phyloP scores from a whole-genome alignment of 2,113 vertebrate species.

The Chaenocephalus aceratus region DNA sequence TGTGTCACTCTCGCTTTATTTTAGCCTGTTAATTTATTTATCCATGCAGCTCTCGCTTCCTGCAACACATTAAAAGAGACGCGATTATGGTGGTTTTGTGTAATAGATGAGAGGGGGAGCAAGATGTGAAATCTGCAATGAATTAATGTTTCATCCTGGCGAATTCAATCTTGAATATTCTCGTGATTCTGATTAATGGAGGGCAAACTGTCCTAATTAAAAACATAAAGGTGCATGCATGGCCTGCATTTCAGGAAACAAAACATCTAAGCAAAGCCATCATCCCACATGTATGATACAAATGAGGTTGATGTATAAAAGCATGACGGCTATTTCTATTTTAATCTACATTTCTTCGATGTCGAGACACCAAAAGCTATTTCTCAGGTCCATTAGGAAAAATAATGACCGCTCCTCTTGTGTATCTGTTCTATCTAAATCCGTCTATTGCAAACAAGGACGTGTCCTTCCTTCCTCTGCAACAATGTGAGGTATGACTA shows the following conservation, averaged over 20 bases:
- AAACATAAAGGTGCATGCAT: constrained; percentile 7
- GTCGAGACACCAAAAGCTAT: constrained; percentile 11
- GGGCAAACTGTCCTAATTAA: constrained; percentile 13
- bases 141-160: constrained; percentile 1
- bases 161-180: neutral
- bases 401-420: constrained; percentile 51
- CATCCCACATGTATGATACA: neutral
- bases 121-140: constrained; percentile 26
- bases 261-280: neutral
- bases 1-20: constrained; percentile 49
- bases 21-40: constrained; percentile 53
- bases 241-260: neutral
- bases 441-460: constrained; percentile 72
- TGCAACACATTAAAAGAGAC: constrained; percentile 15
- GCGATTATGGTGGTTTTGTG: constrained; percentile 10
- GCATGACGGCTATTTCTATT: constrained; percentile 5
- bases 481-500: constrained; percentile 74
- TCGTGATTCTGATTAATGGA: constrained; percentile 1
- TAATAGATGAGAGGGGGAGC: constrained; percentile 25
- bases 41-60: constrained; percentile 44
- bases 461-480: constrained; percentile 73
- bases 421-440: constrained; percentile 52
- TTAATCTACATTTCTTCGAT: constrained; percentile 17
- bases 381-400: constrained; percentile 28
- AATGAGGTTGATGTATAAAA: constrained; percentile 5